Evolutionary conservation across 2,888 invertebrate species (phyloP).

Genomic region (Eumerus sabulonum): DNA sequence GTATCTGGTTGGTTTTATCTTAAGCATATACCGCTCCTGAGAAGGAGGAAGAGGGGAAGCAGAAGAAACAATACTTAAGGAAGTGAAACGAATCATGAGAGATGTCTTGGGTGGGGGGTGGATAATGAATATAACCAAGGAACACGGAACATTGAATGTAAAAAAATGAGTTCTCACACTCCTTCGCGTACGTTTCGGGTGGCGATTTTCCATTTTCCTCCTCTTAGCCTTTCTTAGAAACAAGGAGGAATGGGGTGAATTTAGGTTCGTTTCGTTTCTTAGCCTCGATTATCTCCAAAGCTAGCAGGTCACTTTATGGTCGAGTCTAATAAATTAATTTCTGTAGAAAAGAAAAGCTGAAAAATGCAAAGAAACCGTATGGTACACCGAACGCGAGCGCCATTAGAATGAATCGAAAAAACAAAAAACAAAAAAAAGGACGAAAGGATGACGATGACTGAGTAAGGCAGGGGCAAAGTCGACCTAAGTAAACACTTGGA

Average conservation of each 20-base stretch:
- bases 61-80: no score
- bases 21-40: conserved; percentile 32
- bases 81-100: no score
- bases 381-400: conserved; percentile 1
- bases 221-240: background rate
- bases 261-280: background rate
- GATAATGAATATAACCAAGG: conserved; percentile 11
- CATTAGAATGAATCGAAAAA: no score
- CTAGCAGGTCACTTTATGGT: conserved; percentile 36
- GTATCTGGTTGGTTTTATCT: conserved; percentile 28
- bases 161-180: conserved; percentile 33
- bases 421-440: conserved; percentile 12
- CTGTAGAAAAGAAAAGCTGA: conserved; percentile 3
- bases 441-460: conserved; percentile 12
- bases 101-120: background rate
- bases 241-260: conserved; percentile 20
- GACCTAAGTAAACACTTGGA: conserved; percentile 42
- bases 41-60: background rate
- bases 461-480: conserved; percentile 17
- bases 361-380: conserved; percentile 14
- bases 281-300: conserved; percentile 8
- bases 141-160: background rate
- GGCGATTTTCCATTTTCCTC: background rate
- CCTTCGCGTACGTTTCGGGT: conserved; percentile 23
- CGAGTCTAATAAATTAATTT: conserved; percentile 48